Percentiles rank a stretch among this genome's conserved stretches.
phyloP scores from a whole-genome alignment of 2,113 vertebrate species.

The Scomber japonicus region DNA sequence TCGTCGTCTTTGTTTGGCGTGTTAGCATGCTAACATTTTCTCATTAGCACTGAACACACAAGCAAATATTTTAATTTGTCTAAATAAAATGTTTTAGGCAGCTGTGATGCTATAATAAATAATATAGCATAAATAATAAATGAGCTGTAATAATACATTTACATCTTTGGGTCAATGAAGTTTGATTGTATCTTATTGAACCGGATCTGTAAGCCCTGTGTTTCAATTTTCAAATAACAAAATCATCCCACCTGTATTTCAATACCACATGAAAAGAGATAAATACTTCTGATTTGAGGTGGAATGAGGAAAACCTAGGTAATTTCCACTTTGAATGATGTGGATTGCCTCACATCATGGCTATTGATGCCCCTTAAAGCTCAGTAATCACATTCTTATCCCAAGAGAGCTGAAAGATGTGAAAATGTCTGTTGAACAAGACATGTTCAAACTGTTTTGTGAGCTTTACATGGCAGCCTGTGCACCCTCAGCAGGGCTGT shows the following conservation, averaged over 20 bases:
- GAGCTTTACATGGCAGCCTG: conserved; percentile 19
- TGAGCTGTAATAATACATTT: too few relatives aligned
- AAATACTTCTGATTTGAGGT: too few relatives aligned
- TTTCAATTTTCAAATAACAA: neutral
- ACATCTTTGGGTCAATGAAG: too few relatives aligned
- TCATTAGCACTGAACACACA: too few relatives aligned
- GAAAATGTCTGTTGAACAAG: conserved; percentile 23
- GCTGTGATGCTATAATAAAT: too few relatives aligned
- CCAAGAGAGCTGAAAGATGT: conserved; percentile 57
- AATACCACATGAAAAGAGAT: too few relatives aligned
- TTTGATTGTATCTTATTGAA: neutral
- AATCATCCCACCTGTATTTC: too few relatives aligned
- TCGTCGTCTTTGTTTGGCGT: too few relatives aligned
- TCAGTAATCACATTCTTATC: conserved; percentile 45
- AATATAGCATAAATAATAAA: too few relatives aligned
- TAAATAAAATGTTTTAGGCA: neutral
- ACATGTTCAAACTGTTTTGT: conserved; percentile 41
- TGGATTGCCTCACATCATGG: conserved; percentile 15
- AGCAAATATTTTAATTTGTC: neutral
- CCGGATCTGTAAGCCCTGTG: neutral
- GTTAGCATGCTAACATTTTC: too few relatives aligned
- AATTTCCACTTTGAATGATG: conserved; percentile 11
- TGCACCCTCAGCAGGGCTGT: conserved; percentile 40
- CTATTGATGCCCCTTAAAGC: conserved; percentile 67
- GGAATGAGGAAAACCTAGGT: neutral